These are phyloP conservation scores for Pachyramphus minor DNA, from an alignment of 2,113 vertebrate species.

Conservation along the genomic window DNA sequence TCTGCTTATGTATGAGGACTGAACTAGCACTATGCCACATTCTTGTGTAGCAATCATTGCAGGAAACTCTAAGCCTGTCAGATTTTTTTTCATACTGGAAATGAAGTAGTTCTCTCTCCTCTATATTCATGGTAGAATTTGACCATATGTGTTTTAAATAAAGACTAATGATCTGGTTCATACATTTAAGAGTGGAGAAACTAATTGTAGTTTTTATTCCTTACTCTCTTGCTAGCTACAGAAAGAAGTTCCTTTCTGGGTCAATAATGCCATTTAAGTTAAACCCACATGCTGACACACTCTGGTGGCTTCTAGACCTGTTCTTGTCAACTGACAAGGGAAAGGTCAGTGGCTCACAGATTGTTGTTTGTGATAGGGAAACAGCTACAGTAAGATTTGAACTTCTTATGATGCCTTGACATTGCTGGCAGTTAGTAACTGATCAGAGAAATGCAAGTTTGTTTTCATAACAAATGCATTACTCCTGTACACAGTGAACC, in stretches of 20 bases:
- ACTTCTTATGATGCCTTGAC: background rate
- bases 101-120: background rate
- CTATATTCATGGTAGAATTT: background rate
- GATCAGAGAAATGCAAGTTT: background rate
- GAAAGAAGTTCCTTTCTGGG: slow-evolving; percentile 54
- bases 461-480: background rate
- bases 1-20: background rate
- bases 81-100: background rate
- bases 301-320: slow-evolving; percentile 28
- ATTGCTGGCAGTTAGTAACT: background rate
- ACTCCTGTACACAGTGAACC: background rate
- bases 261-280: slow-evolving; percentile 61
- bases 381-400: background rate
- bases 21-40: background rate
- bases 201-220: background rate
- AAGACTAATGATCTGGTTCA: background rate
- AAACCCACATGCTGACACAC: slow-evolving; percentile 27
- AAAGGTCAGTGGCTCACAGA: slow-evolving; percentile 60
- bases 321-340: slow-evolving; percentile 11
- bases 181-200: background rate
- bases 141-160: background rate
- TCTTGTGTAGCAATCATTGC: background rate
- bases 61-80: background rate
- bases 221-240: background rate
- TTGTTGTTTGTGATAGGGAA: background rate